Conservation (phyloP, 2,797 vertebrate species). For the Mycteria americana region DNA sequence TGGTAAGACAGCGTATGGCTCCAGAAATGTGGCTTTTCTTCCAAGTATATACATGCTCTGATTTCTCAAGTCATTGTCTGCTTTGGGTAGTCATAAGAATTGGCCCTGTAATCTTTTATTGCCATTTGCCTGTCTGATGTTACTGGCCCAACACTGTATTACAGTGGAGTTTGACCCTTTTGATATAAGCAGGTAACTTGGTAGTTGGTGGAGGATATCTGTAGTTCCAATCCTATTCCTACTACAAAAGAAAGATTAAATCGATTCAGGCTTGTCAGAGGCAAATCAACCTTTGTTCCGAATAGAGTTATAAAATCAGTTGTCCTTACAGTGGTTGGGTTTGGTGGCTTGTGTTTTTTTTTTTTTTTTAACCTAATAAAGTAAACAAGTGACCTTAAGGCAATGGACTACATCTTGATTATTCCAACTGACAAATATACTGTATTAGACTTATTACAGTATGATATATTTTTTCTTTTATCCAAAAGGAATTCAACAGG, state of each 20-base stretch:
- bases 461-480: neutral
- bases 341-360: no score
- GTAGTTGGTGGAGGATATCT: neutral
- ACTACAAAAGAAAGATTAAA: neutral
- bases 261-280: neutral
- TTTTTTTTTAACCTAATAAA: neutral
- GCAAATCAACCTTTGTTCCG: neutral
- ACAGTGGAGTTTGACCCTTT: neutral
- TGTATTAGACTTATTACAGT: neutral
- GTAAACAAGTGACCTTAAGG: constrained; percentile 5
- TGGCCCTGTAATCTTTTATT: neutral
- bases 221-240: neutral
- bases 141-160: neutral
- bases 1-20: neutral
- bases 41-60: neutral
- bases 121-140: neutral
- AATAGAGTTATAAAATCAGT: neutral
- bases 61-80: neutral
- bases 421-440: neutral
- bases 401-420: neutral
- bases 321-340: neutral
- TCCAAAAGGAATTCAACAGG: neutral
- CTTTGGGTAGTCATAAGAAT: neutral
- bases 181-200: neutral
- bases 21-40: neutral